These are phyloP conservation scores for Drosophila buzzatii DNA, from an alignment of 2,888 invertebrate species.

Conservation along the genomic window DNA sequence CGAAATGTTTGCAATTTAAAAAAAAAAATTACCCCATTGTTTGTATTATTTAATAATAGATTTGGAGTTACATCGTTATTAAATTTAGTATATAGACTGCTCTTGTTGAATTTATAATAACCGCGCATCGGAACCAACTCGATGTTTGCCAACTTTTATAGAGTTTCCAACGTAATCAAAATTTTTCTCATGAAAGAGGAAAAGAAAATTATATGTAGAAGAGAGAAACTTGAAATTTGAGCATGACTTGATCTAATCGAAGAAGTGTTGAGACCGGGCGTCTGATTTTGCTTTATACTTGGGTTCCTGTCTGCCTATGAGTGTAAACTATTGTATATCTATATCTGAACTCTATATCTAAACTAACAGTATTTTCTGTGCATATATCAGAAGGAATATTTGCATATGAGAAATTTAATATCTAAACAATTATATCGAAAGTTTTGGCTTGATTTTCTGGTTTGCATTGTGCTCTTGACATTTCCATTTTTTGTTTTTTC, in stretches of 20 bases:
- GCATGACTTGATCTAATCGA: neutral
- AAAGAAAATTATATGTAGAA: neutral
- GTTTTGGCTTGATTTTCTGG: constrained; percentile 13
- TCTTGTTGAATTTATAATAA: constrained; percentile 6
- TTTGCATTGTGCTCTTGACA: constrained; percentile 2
- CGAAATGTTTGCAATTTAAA: neutral
- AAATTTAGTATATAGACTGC: constrained; percentile 7
- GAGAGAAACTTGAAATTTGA: constrained; percentile 7
- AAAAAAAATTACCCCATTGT: neutral
- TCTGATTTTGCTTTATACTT: too few species aligned
- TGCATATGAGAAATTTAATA: constrained; percentile 37
- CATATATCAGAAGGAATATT: constrained; percentile 10
- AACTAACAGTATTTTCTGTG: constrained; percentile 12
- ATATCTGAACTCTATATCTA: neutral
- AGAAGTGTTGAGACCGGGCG: neutral
- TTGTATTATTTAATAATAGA: neutral
- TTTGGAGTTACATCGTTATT: constrained; percentile 10
- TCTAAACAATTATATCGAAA: constrained; percentile 29
- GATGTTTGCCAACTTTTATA: constrained; percentile 7
- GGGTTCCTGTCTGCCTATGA: too few species aligned
- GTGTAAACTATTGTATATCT: neutral
- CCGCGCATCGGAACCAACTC: constrained; percentile 1
- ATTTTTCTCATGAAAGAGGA: neutral
- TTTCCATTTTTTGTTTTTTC: neutral
- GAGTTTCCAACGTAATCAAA: constrained; percentile 1